phyloP scores from a whole-genome alignment of 2,888 invertebrate species.

The Cyclophora punctaria region DNA sequence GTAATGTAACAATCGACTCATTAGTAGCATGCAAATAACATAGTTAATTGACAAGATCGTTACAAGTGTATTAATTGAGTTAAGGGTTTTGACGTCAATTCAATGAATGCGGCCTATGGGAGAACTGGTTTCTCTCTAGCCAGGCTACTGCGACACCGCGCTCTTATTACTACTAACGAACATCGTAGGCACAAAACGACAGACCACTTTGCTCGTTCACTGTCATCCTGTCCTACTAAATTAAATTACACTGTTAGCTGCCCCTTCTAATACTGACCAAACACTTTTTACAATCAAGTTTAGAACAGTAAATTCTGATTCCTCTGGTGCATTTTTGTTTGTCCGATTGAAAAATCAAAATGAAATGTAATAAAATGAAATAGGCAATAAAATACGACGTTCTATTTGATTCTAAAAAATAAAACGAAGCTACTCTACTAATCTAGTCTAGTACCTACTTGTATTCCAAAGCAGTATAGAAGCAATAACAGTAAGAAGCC shows the following conservation, averaged over 20 bases:
- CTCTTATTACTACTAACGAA: conserved; percentile 30
- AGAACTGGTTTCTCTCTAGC: conserved; percentile 2
- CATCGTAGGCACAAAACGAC: conserved; percentile 7
- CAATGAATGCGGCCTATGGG: not conserved
- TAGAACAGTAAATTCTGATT: too few relatives aligned
- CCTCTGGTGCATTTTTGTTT: too few relatives aligned
- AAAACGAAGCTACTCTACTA: not conserved
- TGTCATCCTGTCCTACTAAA: conserved; percentile 37
- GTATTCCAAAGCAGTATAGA: conserved; percentile 14
- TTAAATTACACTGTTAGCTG: conserved; percentile 25
- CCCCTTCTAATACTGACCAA: too few relatives aligned
- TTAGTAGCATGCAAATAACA: conserved; percentile 4
- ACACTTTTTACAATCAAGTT: too few relatives aligned
- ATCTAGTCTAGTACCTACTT: conserved; percentile 1
- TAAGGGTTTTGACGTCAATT: conserved; percentile 14
- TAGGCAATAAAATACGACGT: too few relatives aligned
- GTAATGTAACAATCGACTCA: conserved; percentile 4
- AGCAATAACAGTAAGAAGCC: conserved; percentile 36
- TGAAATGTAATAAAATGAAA: too few relatives aligned
- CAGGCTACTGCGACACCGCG: too few relatives aligned
- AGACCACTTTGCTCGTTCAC: conserved; percentile 41
- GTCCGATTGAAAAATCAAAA: too few relatives aligned
- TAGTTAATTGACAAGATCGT: conserved; percentile 13
- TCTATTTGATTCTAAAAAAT: too few relatives aligned
- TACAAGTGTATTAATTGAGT: conserved; percentile 7